Evolutionary conservation across 2,797 vertebrate genomes (phyloP), one percentile per base, ranked within the genome.

Genomic region (Okamejei kenojei): DNA sequence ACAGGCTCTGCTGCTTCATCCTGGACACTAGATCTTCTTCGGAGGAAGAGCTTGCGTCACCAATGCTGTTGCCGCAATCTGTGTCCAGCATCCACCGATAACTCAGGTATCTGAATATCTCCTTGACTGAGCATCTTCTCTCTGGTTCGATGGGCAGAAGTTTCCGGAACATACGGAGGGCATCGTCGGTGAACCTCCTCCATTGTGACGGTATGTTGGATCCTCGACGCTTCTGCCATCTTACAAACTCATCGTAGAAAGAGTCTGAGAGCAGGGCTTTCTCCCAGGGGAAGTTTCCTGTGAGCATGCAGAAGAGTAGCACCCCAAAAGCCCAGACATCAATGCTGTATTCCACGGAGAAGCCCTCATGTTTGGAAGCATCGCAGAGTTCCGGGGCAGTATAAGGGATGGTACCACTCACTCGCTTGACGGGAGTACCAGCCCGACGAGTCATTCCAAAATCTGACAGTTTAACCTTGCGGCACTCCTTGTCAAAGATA

Each of bases 211-310:
- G 97, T 79, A 97, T 96, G 0, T 94, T 63, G 93, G 94, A 94
- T 0, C 94, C 95, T 93, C 96, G 95, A 93, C 96, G 96, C 93
- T 95, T 95, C 96, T 98, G 97, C 97, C 97, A 98, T 94, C 96
- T 96, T 93, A 96, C 95, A 94, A 98, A 97, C 95, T 98, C 97
- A 94, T 97, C 96, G 93, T 97, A 98, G 95, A 98, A 98, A 74
- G 97, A 95, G 94, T 98, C 97, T 0, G 96, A 95, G 13, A 97
- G 96, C 76, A 97, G 95, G 0, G 97, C 97, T 94, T 97, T 97
- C 95, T 98, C 97, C 97, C 97, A 98, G 26, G 97, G 97, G 94
- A 98, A 98, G 95, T 98, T 98, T 0, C 97, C 97, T 0, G 97
- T 98, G 93, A 98, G 96, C 96, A 97, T 98, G 94, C 97, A 98